These are phyloP conservation scores for Stenodera caucasica DNA, from an alignment of 2,888 invertebrate genomes.

Conservation along the genomic window DNA sequence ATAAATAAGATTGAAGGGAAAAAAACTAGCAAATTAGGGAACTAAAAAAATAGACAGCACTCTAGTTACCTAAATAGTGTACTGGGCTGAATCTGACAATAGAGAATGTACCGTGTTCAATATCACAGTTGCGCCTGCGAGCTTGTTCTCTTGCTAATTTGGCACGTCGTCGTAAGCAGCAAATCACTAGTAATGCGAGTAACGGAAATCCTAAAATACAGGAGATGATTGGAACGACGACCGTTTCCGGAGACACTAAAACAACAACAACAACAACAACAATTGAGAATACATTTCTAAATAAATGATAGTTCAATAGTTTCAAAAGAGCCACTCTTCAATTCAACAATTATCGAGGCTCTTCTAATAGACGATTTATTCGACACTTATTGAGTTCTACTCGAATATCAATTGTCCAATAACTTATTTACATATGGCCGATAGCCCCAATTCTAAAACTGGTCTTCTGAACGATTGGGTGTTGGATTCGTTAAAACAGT, in stretches of 20 bases:
- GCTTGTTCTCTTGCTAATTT: conserved; percentile 83
- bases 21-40: conserved; percentile 29
- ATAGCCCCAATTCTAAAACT: no score
- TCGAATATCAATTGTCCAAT: no score
- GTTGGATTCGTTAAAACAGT: no score
- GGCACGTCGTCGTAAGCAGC: conserved; percentile 80
- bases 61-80: conserved; percentile 68
- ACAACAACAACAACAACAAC: conserved; percentile 41
- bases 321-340: no score
- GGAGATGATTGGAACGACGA: conserved; percentile 85
- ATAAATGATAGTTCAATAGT: no score
- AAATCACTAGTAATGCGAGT: conserved; percentile 82
- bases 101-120: conserved; percentile 81
- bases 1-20: no score
- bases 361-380: no score
- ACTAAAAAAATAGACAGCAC: conserved; percentile 31
- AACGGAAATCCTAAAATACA: conserved; percentile 89
- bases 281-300: no score
- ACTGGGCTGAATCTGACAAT: conserved; percentile 76
- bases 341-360: no score
- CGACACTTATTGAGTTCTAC: no score
- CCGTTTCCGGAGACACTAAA: conserved; percentile 84
- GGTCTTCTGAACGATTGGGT: no score
- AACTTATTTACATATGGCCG: no score
- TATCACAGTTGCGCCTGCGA: conserved; percentile 76